Base-by-base conservation (phyloP, 2,113 vertebrate genomes). In the Nestor notabilis region DNA sequence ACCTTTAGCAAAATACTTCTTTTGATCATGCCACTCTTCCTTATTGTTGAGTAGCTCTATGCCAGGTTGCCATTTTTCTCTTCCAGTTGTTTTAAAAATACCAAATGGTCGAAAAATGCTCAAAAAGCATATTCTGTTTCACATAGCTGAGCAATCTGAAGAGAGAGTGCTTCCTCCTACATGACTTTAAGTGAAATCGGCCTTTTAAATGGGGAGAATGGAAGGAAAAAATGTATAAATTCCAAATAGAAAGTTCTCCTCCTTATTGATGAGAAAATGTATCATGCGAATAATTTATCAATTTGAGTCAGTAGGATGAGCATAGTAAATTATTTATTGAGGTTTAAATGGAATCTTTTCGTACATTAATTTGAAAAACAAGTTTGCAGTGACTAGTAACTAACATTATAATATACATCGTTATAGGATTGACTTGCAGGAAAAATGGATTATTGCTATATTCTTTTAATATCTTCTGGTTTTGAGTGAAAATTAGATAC, bases 261-360 rank as follows among this genome's bases (percentile, higher is more conserved):
- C 63, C 50, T 93, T 94, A 64, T 85, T 83, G 97, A 96, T 94
- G 82, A 96, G 88, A 87, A 98, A 95, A 91, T 95, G 72, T 87
- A 94, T 95, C 92, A 70, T 86, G 93, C 89, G 96, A 93, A 96
- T 97, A 70, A 98, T 97, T 97, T 91, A 95, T 97, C 95, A 96
- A 88, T 97, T 92, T 97, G 89, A 97, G 61, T 86, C 95, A 84
- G 76, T 94, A 74, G 72, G 72, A 89, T 94, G 94, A 97, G 89
- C 52, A 63, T 76, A 90, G 84, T 98, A 92, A 98, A 98, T 97
- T 96, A 98, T 98, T 98, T 97, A 98, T 96, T 97, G 82, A 95
- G 87, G 79, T 74, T 97, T 97, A 97, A 97, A 97, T 98, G 88
- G 76, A 94, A 96, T 97, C 43, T 97, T 98, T 97, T 95, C 77